These are phyloP conservation scores for Thaleichthys pacificus DNA, from an alignment of 2,797 vertebrate species.

Conservation along the genomic window DNA sequence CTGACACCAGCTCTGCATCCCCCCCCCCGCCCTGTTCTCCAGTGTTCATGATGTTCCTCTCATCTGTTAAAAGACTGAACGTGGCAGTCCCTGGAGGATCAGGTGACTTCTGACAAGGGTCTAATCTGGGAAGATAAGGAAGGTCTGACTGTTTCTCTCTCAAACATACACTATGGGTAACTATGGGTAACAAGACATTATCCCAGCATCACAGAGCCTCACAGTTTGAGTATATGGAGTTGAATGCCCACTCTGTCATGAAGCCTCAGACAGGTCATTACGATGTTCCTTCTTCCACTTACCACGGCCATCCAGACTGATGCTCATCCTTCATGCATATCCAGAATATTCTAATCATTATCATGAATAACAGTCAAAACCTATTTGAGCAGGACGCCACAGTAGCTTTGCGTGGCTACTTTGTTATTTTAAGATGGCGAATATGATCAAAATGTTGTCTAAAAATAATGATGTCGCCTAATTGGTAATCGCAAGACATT, in stretches of 20 bases:
- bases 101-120: neutral
- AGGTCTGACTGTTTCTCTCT: neutral
- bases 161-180: neutral
- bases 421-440: too few relatives aligned
- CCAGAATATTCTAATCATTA: too few relatives aligned
- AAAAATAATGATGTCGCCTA: too few relatives aligned
- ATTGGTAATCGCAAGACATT: too few relatives aligned
- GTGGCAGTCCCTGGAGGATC: neutral
- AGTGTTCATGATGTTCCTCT: constrained; percentile 6
- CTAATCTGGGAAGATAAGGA: constrained; percentile 32
- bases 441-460: too few relatives aligned
- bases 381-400: constrained; percentile 15
- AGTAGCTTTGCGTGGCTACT: neutral
- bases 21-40: too few relatives aligned
- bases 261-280: constrained; percentile 4
- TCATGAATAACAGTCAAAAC: too few relatives aligned
- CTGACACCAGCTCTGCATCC: constrained; percentile 11
- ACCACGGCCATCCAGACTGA: neutral
- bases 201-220: too few relatives aligned
- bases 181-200: too few relatives aligned
- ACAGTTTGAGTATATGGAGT: too few relatives aligned
- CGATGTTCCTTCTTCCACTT: neutral
- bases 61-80: constrained; percentile 6
- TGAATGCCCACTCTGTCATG: constrained; percentile 26
- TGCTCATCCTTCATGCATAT: too few relatives aligned